phyloP scores from a whole-genome alignment of 2,113 vertebrate genomes.

The Pituophis catenifer region DNA sequence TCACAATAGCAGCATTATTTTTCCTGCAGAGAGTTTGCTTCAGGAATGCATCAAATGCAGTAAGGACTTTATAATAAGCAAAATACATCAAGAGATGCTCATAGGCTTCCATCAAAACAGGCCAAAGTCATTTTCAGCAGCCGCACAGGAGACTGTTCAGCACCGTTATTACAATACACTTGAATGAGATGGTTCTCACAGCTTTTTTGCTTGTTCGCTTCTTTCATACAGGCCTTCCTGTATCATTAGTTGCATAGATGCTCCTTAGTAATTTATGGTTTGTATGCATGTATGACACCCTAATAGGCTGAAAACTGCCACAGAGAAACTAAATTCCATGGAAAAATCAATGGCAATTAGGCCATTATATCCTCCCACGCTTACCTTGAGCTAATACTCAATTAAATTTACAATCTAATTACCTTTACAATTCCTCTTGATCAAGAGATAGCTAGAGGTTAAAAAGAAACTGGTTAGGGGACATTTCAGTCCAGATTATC shows the following conservation, averaged over 20 bases:
- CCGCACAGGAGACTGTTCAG: not conserved
- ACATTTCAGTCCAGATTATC: not conserved
- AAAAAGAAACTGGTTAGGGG: not conserved
- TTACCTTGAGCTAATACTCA: not conserved
- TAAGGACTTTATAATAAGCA: slow-evolving; percentile 26
- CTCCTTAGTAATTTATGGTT: not conserved
- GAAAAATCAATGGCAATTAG: not conserved
- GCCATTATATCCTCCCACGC: not conserved
- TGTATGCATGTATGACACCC: not conserved
- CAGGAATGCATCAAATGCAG: slow-evolving; percentile 18
- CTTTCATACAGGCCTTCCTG: not conserved
- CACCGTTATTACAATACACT: not conserved
- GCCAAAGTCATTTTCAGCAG: not conserved
- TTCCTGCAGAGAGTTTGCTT: slow-evolving; percentile 12
- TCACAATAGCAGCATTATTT: slow-evolving; percentile 17
- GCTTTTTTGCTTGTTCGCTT: not conserved
- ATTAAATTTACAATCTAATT: not conserved
- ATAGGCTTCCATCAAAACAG: not conserved
- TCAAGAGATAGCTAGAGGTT: not conserved
- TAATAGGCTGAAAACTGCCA: not conserved
- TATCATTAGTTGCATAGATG: not conserved
- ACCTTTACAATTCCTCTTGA: not conserved
- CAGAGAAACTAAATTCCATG: not conserved
- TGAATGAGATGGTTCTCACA: not conserved
- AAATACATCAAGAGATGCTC: not conserved